Conservation (phyloP, 2,797 vertebrate genomes). For the Sebastes taczanowskii region DNA sequence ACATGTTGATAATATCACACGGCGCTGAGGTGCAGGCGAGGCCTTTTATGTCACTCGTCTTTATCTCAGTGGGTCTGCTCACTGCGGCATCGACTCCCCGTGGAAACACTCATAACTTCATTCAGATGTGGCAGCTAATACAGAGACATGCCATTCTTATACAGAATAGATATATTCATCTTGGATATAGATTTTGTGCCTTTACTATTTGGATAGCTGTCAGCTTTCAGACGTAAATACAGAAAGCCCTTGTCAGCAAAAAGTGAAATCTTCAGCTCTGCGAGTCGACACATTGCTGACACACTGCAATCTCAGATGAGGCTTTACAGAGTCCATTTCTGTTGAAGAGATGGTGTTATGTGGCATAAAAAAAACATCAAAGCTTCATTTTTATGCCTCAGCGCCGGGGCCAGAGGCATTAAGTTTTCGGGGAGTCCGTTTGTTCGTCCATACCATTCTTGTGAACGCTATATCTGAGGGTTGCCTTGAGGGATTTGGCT, state of each 20-base stretch:
- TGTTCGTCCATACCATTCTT: no score
- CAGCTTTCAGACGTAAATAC: background rate
- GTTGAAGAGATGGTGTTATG: background rate
- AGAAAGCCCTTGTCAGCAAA: conserved; percentile 18
- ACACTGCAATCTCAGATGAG: conserved; percentile 1
- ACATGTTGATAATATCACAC: background rate
- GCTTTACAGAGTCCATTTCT: background rate
- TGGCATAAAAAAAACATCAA: background rate
- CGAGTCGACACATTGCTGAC: conserved; percentile 37
- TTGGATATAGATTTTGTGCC: background rate
- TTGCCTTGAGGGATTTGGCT: background rate
- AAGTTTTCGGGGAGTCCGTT: background rate
- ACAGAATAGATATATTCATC: background rate
- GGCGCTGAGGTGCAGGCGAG: background rate
- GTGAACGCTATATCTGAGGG: no score
- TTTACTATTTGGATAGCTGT: background rate
- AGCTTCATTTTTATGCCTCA: background rate
- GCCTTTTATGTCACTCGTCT: conserved; percentile 24
- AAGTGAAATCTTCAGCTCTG: conserved; percentile 6
- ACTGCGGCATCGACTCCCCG: background rate
- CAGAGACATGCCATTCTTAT: background rate
- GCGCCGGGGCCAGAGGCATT: background rate
- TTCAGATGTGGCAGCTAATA: background rate
- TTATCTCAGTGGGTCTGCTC: background rate
- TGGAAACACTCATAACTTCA: conserved; percentile 5